phyloP scores from a whole-genome alignment of 2,888 invertebrate species.

The Drosophila sordidapex region DNA sequence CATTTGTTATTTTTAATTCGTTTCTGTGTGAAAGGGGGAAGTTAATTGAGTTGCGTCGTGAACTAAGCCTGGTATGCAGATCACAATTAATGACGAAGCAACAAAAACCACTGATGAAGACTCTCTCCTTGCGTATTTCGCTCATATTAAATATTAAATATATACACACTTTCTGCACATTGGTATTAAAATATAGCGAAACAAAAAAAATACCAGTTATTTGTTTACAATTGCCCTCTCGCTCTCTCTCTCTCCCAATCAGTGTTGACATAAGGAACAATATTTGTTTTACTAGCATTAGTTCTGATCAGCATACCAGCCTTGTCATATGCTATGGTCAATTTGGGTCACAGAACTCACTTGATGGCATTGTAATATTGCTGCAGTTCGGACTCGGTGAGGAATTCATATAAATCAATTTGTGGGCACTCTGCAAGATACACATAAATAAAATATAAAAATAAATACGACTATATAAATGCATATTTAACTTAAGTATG shows the following conservation, averaged over 20 bases:
- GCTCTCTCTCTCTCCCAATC: not conserved
- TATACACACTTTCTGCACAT: not conserved
- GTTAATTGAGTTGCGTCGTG: constrained; percentile 12
- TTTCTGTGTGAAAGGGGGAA: constrained; percentile 86
- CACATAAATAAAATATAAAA: constrained; percentile 47
- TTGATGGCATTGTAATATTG: constrained; percentile 94
- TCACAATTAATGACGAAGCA: constrained; percentile 1
- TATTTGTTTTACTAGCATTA: constrained; percentile 5
- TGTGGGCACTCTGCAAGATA: constrained; percentile 83
- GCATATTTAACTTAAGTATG: constrained; percentile 61
- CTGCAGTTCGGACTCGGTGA: constrained; percentile 96
- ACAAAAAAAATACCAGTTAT: not conserved
- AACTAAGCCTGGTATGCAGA: constrained; percentile 15
- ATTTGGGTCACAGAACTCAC: constrained; percentile 85
- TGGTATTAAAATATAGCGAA: not conserved
- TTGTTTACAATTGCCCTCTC: not conserved
- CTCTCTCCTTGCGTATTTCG: not conserved
- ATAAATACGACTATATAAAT: constrained; percentile 64
- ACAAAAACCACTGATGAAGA: not conserved
- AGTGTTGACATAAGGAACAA: not conserved
- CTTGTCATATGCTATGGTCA: constrained; percentile 15
- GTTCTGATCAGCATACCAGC: constrained; percentile 29
- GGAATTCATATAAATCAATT: constrained; percentile 92
- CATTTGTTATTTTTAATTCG: constrained; percentile 94
- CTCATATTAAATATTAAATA: not conserved